These are phyloP conservation scores for Bothrops alternatus DNA, from an alignment of 2,797 vertebrate genomes.

Conservation along the genomic window DNA sequence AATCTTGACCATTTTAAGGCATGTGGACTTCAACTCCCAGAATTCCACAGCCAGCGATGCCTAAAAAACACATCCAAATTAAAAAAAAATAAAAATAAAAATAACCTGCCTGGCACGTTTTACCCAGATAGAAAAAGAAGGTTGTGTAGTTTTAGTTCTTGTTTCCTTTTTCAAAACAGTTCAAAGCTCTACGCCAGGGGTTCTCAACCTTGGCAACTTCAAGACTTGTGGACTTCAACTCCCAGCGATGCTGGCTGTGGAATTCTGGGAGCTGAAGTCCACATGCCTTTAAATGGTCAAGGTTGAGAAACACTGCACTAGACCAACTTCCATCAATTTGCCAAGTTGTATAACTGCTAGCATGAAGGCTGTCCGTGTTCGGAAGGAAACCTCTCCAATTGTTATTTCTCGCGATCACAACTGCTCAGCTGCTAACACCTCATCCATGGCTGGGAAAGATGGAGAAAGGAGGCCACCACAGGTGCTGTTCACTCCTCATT, in stretches of 20 bases:
- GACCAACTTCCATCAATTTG: neutral
- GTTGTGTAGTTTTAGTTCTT: neutral
- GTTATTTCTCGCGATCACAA: neutral
- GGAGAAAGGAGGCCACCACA: neutral
- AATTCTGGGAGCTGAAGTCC: no score
- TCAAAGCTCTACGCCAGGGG: neutral
- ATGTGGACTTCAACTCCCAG: no score
- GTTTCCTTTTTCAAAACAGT: neutral
- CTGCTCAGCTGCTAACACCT: neutral
- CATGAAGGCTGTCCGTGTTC: neutral
- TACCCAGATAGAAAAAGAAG: constrained; percentile 17
- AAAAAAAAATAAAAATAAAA: no score
- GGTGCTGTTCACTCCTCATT: neutral
- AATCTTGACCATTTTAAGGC: no score
- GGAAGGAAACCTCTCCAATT: neutral
- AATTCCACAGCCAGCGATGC: no score
- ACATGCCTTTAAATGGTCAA: no score
- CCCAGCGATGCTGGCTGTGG: no score
- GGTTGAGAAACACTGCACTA: no score
- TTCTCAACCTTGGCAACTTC: no score
- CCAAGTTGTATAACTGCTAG: neutral
- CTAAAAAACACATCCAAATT: no score
- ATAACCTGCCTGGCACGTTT: no score
- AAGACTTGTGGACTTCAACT: no score
- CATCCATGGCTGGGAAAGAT: neutral